Base-by-base conservation (phyloP, 2,797 vertebrate species). In the Phataginus tricuspis region DNA sequence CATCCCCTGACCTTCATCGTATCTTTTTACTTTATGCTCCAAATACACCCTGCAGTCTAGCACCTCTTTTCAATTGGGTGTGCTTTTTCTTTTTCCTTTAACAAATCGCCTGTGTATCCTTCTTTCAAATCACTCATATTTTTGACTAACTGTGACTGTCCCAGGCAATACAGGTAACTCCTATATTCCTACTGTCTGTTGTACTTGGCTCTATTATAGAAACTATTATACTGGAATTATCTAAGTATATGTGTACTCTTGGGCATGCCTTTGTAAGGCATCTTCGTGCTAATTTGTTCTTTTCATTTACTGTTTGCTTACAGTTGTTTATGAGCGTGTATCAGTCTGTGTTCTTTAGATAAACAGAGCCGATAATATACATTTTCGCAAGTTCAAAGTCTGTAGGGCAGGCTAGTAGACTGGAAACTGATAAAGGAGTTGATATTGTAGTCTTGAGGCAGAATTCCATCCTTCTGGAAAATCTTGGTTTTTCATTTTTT, bases 211-310 rank as follows among this genome's bases (percentile, higher is more conserved):
- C 66, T 63, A 31, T 29, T 78, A 2, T 72, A 57, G 9, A 72
- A 42, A 57, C 5, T 37, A 0, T 71, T 72, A 25, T 79, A 15
- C 14, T 13, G 23, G 49, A 63, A 59, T 69, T 55, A 42, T 9
- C 39, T 89, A 21, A 31, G 39, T 55, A 51, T 68, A 13, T 80
- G 10, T 83, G 45, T 3, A 1, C 59, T 78, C 37, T 59, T 69
- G 11, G 49, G 29, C 6, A 19, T 89, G 31, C 64, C 4, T 74
- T 71, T 66, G 10, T 77, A 83, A 93, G 75, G n/a, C 13, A 39
- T 84, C 53, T 86, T 86, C 69, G 53, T 94, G 57, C 45, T 31
- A 74, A 55, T 92, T 45, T 78, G 8, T 93, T 91, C 78, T 91
- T 91, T 7, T 29, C 37, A 49, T 53, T 91, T 95, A 37, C 7